phyloP scores from a whole-genome alignment of 2,797 vertebrate species.

The Lithobates sylvaticus region DNA sequence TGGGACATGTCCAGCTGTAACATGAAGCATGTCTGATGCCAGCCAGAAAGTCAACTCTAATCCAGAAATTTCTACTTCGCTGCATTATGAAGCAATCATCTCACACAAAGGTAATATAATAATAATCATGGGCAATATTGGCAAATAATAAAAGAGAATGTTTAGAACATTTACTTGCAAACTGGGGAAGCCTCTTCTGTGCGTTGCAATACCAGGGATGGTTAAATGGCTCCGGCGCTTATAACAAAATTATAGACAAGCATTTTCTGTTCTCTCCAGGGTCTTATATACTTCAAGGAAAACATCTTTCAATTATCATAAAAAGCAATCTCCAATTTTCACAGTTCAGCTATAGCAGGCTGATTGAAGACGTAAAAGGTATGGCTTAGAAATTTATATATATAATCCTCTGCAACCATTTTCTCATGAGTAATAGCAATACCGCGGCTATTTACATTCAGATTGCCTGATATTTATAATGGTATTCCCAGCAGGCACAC shows the following conservation, averaged over 20 bases:
- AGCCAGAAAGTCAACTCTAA: slow-evolving; percentile 23
- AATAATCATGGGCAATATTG: slow-evolving; percentile 42
- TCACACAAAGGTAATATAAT: slow-evolving; percentile 36
- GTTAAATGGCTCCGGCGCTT: slow-evolving; percentile 74
- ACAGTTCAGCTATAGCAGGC: slow-evolving; percentile 75
- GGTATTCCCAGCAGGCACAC: slow-evolving; percentile 66
- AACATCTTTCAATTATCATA: slow-evolving; percentile 78
- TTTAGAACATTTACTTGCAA: slow-evolving; percentile 51
- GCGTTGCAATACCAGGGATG: slow-evolving; percentile 41
- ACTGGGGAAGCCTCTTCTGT: slow-evolving; percentile 28
- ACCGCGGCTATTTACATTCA: slow-evolving; percentile 74
- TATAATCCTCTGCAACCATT: slow-evolving; percentile 73
- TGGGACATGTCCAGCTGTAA: slow-evolving; percentile 10
- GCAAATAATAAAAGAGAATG: slow-evolving; percentile 36
- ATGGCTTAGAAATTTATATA: slow-evolving; percentile 70
- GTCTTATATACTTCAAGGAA: slow-evolving; percentile 74
- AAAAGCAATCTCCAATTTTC: slow-evolving; percentile 77
- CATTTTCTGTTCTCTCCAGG: slow-evolving; percentile 73
- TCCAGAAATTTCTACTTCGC: slow-evolving; percentile 29
- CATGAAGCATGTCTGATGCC: neutral
- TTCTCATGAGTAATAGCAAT: slow-evolving; percentile 71
- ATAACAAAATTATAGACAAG: slow-evolving; percentile 76
- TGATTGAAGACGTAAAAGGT: slow-evolving; percentile 75
- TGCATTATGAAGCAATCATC: slow-evolving; percentile 26
- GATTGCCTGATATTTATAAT: slow-evolving; percentile 72